These are phyloP conservation scores for Laticauda laticaudata DNA, from an alignment of 2,113 vertebrate species.

Conservation along the genomic window DNA sequence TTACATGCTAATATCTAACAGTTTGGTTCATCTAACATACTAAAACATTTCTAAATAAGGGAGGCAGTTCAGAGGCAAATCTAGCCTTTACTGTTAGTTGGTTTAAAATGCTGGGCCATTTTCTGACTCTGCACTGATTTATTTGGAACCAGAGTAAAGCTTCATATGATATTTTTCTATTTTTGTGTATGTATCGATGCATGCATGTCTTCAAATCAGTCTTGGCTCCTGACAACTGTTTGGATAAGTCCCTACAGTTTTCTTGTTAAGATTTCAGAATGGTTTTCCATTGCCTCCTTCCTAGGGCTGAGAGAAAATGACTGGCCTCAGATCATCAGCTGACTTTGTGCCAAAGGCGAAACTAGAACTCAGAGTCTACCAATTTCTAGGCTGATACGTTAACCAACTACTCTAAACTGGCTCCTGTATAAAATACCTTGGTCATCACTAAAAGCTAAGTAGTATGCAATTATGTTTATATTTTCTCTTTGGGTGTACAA, in stretches of 20 bases:
- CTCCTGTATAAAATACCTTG: neutral
- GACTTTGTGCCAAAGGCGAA: neutral
- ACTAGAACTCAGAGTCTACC: neutral
- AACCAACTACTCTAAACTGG: neutral
- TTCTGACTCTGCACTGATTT: neutral
- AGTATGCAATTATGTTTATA: neutral
- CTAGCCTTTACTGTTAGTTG: neutral
- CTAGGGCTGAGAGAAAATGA: neutral
- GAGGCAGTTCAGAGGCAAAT: neutral
- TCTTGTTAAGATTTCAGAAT: neutral
- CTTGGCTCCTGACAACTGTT: neutral
- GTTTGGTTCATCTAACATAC: too few relatives aligned
- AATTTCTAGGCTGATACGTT: neutral
- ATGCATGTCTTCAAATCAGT: neutral
- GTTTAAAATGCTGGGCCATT: neutral
- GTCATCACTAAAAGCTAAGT: neutral
- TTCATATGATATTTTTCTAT: neutral
- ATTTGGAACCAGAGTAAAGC: neutral
- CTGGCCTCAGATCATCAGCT: neutral
- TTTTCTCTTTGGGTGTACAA: neutral
- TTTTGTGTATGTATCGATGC: neutral
- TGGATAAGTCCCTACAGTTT: neutral
- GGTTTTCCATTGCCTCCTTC: neutral
- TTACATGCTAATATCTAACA: too few relatives aligned
- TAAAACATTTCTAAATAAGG: neutral